These are phyloP conservation scores for Apostichopus parvimensis DNA, from an alignment of 35 echinoderm and acorn worm species.

Conservation along the genomic window DNA sequence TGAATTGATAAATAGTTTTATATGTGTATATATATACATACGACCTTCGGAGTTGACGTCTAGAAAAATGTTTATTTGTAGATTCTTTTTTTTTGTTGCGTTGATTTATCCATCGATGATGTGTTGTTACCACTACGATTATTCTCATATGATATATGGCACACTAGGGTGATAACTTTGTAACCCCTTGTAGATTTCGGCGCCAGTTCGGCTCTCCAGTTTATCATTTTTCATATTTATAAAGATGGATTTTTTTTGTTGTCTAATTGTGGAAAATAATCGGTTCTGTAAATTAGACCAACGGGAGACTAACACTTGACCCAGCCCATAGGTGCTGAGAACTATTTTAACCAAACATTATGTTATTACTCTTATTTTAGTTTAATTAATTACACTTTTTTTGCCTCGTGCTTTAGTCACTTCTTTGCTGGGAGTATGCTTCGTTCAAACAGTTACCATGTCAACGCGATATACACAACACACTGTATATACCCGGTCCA, in stretches of 20 bases:
- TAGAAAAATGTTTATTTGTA: slow-evolving; percentile 1
- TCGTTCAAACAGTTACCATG: background rate
- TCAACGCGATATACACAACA: background rate
- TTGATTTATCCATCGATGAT: slow-evolving; percentile 16
- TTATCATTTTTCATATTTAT: slow-evolving; percentile 9
- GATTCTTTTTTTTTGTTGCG: background rate
- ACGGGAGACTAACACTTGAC: background rate
- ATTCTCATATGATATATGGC: slow-evolving; percentile 18
- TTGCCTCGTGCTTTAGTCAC: background rate
- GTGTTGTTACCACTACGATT: background rate
- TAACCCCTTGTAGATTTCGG: slow-evolving; percentile 7
- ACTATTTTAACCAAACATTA: background rate
- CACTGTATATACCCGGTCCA: background rate
- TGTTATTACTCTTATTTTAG: background rate
- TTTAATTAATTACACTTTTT: background rate
- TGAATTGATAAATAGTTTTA: background rate
- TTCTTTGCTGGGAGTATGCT: background rate
- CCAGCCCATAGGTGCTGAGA: background rate
- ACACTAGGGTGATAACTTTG: slow-evolving; percentile 3
- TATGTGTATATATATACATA: background rate
- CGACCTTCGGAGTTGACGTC: background rate
- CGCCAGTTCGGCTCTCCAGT: background rate
- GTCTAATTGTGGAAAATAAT: slow-evolving; percentile 2
- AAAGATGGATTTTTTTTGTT: background rate
- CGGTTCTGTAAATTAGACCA: background rate